Conservation (phyloP, 2,888 invertebrate species). For the Aethes cnicana region DNA sequence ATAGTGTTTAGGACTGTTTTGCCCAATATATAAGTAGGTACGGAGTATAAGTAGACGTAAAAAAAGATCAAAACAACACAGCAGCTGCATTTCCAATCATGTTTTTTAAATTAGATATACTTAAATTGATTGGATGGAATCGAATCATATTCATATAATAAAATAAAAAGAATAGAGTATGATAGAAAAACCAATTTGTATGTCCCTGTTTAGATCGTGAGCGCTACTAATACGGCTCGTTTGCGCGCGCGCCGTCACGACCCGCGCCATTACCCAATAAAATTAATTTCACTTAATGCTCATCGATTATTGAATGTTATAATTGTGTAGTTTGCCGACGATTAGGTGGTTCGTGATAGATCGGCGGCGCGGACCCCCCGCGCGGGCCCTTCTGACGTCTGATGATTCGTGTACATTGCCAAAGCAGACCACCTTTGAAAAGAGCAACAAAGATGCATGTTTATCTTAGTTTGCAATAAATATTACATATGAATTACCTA, state of each 20-base stretch:
- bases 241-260: constrained; percentile 74
- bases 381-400: constrained; percentile 36
- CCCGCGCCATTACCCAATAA: constrained; percentile 73
- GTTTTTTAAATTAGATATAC: too few relatives aligned
- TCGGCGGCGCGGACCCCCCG: constrained; percentile 69
- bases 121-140: too few relatives aligned
- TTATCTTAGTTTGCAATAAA: too few relatives aligned
- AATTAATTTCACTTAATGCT: constrained; percentile 81
- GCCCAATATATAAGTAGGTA: too few relatives aligned
- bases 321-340: constrained; percentile 67
- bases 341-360: constrained; percentile 73
- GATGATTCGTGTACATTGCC: constrained; percentile 14
- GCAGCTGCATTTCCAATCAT: too few relatives aligned
- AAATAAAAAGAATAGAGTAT: neutral
- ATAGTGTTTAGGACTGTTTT: too few relatives aligned
- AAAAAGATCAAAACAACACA: too few relatives aligned
- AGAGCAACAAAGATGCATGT: too few relatives aligned
- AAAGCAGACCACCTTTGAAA: too few relatives aligned
- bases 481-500: too few relatives aligned
- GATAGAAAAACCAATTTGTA: neutral
- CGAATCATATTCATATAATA: too few relatives aligned
- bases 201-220: constrained; percentile 19
- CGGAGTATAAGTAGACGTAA: too few relatives aligned
- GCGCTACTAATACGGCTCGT: constrained; percentile 63
- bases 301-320: constrained; percentile 77